Conservation (phyloP, 2,888 invertebrate genomes). For the Gnatocerus cornutus region DNA sequence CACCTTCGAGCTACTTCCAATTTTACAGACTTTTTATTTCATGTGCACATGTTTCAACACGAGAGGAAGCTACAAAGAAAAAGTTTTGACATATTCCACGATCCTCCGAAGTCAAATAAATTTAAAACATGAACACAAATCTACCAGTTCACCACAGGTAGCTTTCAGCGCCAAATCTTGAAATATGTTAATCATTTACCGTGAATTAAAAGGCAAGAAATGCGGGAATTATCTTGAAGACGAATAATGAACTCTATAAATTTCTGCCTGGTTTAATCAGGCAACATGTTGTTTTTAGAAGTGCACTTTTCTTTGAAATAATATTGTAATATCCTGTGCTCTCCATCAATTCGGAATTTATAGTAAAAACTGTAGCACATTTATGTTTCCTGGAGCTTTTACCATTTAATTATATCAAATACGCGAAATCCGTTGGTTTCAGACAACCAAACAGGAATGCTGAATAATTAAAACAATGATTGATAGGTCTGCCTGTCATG, state of each 20-base stretch:
- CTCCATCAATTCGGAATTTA: background rate
- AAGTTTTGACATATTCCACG: background rate
- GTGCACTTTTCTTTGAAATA: constrained; percentile 39
- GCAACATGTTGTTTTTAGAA: constrained; percentile 13
- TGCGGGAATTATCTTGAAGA: background rate
- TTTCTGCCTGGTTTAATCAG: constrained; percentile 27
- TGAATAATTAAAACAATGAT: constrained; percentile 35
- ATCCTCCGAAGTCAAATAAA: background rate
- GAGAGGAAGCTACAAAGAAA: background rate
- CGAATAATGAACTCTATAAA: constrained; percentile 34
- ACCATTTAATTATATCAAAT: constrained; percentile 29
- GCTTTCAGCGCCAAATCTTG: constrained; percentile 31
- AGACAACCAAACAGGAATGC: constrained; percentile 23
- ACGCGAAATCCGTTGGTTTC: constrained; percentile 4
- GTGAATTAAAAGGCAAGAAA: constrained; percentile 10
- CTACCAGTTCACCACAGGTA: constrained; percentile 8
- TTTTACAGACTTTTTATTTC: no score
- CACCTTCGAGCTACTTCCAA: no score
- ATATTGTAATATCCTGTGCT: constrained; percentile 30
- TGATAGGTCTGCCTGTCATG: constrained; percentile 35
- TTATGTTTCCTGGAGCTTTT: background rate
- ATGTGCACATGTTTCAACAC: no score
- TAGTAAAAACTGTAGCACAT: background rate
- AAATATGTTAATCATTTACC: constrained; percentile 17
- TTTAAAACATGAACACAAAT: background rate